phyloP scores from a whole-genome alignment of 2,797 vertebrate species.

The Lepidocolaptes lacrymiger region DNA sequence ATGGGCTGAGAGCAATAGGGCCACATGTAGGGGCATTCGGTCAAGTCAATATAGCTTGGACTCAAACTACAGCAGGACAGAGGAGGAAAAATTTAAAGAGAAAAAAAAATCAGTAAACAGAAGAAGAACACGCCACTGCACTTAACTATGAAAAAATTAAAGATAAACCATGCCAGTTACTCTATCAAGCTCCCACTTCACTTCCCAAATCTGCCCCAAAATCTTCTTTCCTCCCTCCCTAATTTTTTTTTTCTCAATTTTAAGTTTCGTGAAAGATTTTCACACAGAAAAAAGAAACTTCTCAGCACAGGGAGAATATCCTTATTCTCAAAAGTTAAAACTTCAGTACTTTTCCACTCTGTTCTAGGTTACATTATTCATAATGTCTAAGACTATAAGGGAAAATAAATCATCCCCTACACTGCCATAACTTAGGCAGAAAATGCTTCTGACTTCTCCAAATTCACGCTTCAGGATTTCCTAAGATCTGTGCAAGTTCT shows the following conservation, averaged over 20 bases:
- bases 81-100: background rate
- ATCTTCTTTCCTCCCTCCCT: background rate
- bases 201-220: background rate
- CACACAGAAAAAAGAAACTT: background rate
- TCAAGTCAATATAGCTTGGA: slow-evolving; percentile 97
- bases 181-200: background rate
- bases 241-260: background rate
- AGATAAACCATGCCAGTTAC: background rate
- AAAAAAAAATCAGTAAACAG: background rate
- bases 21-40: slow-evolving; percentile 99
- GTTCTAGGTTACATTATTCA: background rate
- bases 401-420: background rate
- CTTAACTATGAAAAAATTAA: background rate
- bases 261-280: background rate
- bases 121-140: background rate
- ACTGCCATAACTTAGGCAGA: background rate
- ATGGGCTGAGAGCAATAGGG: slow-evolving; percentile 99
- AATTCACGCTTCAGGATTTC: background rate
- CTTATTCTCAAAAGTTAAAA: background rate
- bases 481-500: background rate
- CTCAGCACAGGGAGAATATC: background rate
- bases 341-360: background rate
- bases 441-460: background rate
- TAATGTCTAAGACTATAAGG: background rate
- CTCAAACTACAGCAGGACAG: slow-evolving; percentile 83